A percentile compares a stretch with the other conserved stretches of the same genome.
Conservation (phyloP, 1,140 invertebrate species). For the Globodera ellingtonae region DNA sequence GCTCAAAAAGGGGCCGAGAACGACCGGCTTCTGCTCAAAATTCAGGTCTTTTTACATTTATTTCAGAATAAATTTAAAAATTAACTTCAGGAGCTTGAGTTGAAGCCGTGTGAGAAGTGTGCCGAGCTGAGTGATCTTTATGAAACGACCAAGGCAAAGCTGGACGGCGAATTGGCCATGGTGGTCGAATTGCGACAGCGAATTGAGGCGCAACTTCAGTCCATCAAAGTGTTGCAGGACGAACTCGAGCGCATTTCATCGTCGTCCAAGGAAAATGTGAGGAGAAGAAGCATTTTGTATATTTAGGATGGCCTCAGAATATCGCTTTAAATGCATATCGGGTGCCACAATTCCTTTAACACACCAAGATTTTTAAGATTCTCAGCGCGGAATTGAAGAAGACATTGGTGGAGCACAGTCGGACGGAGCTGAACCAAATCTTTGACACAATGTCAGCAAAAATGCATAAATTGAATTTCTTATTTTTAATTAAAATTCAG, state of each 20-base stretch:
- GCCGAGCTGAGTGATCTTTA: neutral
- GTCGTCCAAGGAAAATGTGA: neutral
- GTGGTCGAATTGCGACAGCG: neutral
- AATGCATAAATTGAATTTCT: neutral
- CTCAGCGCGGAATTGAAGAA: neutral
- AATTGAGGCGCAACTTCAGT: neutral
- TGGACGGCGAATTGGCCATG: neutral
- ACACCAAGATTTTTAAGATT: neutral
- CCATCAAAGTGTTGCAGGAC: neutral
- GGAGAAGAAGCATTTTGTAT: neutral
- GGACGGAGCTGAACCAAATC: neutral
- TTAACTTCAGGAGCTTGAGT: too few species aligned
- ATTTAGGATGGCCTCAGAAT: too few species aligned
- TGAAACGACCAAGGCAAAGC: neutral
- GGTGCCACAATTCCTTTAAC: too few species aligned
- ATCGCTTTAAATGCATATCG: too few species aligned
- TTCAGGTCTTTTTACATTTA: neutral
- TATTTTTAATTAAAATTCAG: neutral
- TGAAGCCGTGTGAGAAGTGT: neutral
- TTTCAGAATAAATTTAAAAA: too few species aligned
- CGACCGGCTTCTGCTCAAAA: neutral
- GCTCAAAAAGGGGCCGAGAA: neutral
- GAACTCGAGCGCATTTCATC: neutral
- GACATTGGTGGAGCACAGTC: neutral
- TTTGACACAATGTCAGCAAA: slow-evolving; percentile 5